phyloP scores from a whole-genome alignment of 1,140 invertebrate species.

The Hypothenemus hampei region DNA sequence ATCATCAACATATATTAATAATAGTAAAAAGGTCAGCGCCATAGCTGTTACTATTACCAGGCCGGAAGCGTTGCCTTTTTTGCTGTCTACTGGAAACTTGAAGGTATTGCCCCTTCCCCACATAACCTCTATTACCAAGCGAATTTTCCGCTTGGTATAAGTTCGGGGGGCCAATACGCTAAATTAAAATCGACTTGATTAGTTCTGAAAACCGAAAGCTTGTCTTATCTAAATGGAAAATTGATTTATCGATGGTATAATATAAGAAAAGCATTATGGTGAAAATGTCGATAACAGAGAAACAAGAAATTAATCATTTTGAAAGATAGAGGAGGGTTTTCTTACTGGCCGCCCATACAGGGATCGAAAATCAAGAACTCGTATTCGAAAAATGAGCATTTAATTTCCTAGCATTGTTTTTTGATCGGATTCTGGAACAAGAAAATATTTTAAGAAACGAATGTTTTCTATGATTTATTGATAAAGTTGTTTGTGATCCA shows the following conservation, averaged over 20 bases:
- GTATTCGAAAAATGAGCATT: too few species aligned
- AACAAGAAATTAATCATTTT: constrained; percentile 11
- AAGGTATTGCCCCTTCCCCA: neutral
- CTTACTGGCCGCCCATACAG: too few species aligned
- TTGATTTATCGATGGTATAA: constrained; percentile 17
- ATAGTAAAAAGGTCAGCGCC: neutral
- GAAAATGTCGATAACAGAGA: constrained; percentile 12
- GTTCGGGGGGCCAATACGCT: constrained; percentile 12
- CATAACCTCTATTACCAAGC: constrained; percentile 6
- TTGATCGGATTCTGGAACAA: too few species aligned
- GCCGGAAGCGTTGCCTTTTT: neutral
- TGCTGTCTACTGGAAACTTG: neutral
- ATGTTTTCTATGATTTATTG: too few species aligned
- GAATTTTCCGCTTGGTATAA: constrained; percentile 7
- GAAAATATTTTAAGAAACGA: too few species aligned
- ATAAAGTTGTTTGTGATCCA: too few species aligned
- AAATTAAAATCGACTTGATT: constrained; percentile 23
- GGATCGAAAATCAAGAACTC: too few species aligned
- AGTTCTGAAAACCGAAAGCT: constrained; percentile 6
- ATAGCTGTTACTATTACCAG: neutral
- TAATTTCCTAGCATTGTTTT: too few species aligned
- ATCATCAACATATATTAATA: constrained; percentile 2
- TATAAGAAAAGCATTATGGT: constrained; percentile 17
- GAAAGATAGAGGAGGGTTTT: too few species aligned
- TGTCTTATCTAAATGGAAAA: constrained; percentile 18